A percentile compares a stretch with the other conserved stretches of the same genome.
phyloP scores from a whole-genome alignment of 2,888 invertebrate genomes.

The Ornithoptera alexandrae region DNA sequence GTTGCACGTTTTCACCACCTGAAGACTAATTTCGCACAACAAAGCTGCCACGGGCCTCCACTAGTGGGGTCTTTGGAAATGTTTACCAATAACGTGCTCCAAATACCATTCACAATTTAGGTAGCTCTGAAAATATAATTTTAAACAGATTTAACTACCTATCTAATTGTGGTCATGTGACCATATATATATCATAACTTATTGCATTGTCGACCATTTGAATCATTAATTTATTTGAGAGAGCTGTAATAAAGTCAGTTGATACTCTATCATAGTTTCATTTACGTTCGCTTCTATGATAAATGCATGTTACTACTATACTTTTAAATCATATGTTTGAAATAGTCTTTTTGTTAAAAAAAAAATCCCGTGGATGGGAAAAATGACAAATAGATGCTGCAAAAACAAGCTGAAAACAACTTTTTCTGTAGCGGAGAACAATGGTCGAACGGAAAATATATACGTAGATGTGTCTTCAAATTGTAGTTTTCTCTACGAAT shows the following conservation, averaged over 20 bases:
- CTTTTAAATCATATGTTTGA: background rate
- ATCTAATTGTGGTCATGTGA: background rate
- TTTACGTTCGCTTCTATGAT: too few relatives aligned
- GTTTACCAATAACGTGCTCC: background rate
- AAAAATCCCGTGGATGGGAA: background rate
- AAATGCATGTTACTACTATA: too few relatives aligned
- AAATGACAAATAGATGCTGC: slow-evolving; percentile 4
- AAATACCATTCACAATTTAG: background rate
- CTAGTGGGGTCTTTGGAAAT: background rate
- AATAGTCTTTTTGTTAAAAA: background rate
- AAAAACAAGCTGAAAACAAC: slow-evolving; percentile 10
- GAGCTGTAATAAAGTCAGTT: too few relatives aligned
- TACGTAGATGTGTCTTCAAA: slow-evolving; percentile 3
- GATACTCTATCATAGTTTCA: too few relatives aligned
- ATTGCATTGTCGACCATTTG: too few relatives aligned
- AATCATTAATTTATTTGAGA: too few relatives aligned
- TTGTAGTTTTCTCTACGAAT: slow-evolving; percentile 5
- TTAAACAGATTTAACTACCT: background rate
- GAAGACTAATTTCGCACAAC: background rate
- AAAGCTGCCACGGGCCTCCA: background rate
- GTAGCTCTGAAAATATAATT: background rate
- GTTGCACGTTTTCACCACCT: background rate
- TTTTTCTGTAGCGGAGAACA: slow-evolving; percentile 11
- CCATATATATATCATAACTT: too few relatives aligned
- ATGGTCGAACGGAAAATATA: background rate